Conservation (phyloP, 2,797 vertebrate genomes). For the Scolopax rusticola region DNA sequence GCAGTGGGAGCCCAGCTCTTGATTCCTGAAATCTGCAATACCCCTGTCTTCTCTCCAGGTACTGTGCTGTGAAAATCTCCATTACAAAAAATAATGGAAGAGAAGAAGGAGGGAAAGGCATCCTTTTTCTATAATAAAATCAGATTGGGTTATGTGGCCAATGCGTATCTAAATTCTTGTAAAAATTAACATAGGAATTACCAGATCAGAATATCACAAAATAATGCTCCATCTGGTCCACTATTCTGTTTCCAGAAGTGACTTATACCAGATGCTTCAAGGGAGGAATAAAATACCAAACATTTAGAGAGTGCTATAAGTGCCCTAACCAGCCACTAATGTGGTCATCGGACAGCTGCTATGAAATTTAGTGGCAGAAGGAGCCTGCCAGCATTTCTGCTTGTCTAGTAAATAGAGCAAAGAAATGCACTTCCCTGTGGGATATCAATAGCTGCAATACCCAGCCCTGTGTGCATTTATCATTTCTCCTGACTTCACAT, state of each 20-base stretch:
- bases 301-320: background rate
- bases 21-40: background rate
- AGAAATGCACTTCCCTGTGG: background rate
- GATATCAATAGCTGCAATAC: background rate
- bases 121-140: background rate
- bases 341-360: slow-evolving; percentile 3
- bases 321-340: background rate
- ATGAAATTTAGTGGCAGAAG: slow-evolving; percentile 17
- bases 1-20: background rate
- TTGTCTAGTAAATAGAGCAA: background rate
- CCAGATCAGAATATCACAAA: slow-evolving; percentile 17
- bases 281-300: slow-evolving; percentile 50
- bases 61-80: background rate
- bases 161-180: background rate
- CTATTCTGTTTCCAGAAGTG: slow-evolving; percentile 19
- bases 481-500: background rate
- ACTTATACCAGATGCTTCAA: slow-evolving; percentile 46
- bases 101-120: fast-evolving
- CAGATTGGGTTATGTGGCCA: background rate
- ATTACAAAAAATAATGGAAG: background rate
- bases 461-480: background rate
- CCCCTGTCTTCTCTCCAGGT: background rate
- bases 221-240: slow-evolving; percentile 52
- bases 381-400: slow-evolving; percentile 10
- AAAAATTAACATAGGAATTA: slow-evolving; percentile 49